Evolutionary conservation across 2,888 invertebrate genomes (phyloP).

Genomic region (Lydus trimaculatus): DNA sequence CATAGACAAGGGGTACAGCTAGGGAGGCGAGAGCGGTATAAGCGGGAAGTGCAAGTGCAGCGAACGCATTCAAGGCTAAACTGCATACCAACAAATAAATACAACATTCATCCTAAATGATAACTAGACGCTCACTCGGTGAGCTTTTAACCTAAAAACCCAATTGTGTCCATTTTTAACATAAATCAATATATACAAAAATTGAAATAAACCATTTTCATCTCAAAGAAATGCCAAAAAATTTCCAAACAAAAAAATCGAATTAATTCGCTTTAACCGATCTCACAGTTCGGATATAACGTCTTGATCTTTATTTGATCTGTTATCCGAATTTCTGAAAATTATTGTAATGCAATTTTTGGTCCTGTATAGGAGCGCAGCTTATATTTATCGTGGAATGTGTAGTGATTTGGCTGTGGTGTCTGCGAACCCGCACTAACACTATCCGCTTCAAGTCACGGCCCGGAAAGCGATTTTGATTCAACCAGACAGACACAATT

Average conservation of each 20-base stretch:
- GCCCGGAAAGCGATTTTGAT: conserved; percentile 42
- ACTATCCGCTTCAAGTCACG: conserved; percentile 36
- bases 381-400: conserved; percentile 24
- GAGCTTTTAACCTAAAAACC: conserved; percentile 56
- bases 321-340: no score
- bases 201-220: conserved; percentile 17
- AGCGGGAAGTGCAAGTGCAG: conserved; percentile 62
- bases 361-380: conserved; percentile 13
- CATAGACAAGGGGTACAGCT: conserved; percentile 21
- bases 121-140: conserved; percentile 46
- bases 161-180: conserved; percentile 38
- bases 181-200: conserved; percentile 19
- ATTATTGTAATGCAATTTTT: no score
- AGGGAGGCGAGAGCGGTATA: conserved; percentile 29
- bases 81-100: conserved; percentile 47
- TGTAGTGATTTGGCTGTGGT: conserved; percentile 34
- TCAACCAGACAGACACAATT: conserved; percentile 37
- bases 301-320: no score
- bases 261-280: no score
- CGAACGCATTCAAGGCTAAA: conserved; percentile 61
- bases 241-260: no score
- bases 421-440: conserved; percentile 32
- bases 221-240: not conserved
- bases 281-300: no score
- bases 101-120: conserved; percentile 38